Percentiles rank a stretch among this genome's conserved stretches.
These are phyloP conservation scores for Takifugu rubripes DNA, from an alignment of 2,797 vertebrate species.

Conservation along the genomic window DNA sequence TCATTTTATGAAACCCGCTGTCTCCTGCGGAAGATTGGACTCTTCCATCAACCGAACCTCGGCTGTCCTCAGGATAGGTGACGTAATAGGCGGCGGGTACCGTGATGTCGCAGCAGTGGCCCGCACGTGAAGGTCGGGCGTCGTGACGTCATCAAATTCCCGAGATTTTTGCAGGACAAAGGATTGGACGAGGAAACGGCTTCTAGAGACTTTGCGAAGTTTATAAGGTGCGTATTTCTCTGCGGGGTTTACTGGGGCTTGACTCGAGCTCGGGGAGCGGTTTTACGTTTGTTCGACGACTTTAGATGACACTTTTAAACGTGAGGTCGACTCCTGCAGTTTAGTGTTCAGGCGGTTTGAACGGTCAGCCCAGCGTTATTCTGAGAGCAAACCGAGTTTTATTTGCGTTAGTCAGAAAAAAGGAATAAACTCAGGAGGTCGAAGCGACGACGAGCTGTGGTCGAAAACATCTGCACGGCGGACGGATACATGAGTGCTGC, in stretches of 20 bases:
- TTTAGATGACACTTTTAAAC: background rate
- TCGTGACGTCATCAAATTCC: slow-evolving; percentile 59
- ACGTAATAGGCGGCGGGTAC: no score
- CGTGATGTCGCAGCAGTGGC: background rate
- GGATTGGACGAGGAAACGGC: slow-evolving; percentile 20
- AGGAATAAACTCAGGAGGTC: no score
- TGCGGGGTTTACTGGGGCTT: background rate
- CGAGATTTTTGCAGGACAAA: slow-evolving; percentile 38
- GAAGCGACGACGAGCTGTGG: no score
- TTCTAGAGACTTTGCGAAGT: background rate
- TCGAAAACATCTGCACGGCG: no score
- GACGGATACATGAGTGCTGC: no score
- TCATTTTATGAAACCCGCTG: no score
- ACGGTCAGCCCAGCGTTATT: no score
- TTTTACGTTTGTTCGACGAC: slow-evolving; percentile 8
- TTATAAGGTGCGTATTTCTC: background rate
- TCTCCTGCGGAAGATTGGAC: no score
- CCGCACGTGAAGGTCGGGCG: slow-evolving; percentile 1
- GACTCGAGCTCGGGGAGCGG: background rate
- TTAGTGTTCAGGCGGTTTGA: background rate
- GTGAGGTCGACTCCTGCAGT: background rate
- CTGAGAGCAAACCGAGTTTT: no score
- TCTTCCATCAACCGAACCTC: no score
- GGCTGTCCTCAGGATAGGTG: no score
- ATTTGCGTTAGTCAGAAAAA: no score